A percentile compares a stretch with the other conserved stretches of the same genome.
Conservation (phyloP, 1,140 invertebrate species). For the Pygmarrhopalites habei region DNA sequence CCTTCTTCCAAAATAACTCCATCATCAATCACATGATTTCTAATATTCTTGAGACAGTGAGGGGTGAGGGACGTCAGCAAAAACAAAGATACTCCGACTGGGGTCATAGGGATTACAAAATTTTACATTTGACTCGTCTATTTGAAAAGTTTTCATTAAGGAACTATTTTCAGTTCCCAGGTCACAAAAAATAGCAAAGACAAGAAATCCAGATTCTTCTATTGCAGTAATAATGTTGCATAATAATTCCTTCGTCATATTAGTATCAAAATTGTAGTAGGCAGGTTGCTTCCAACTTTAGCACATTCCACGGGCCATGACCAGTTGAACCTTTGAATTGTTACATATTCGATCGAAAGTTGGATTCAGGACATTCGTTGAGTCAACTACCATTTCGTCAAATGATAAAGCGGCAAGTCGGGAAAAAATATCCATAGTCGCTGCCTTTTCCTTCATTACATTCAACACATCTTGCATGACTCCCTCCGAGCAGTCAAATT, state of each 20-base stretch:
- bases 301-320: constrained; percentile 32
- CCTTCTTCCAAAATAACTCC: constrained; percentile 23
- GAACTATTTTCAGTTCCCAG: constrained; percentile 17
- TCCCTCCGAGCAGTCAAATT: constrained; percentile 2
- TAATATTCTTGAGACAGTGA: constrained; percentile 33
- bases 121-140: constrained; percentile 7
- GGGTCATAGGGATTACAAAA: constrained; percentile 25
- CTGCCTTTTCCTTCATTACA: background rate
- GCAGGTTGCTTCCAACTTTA: constrained; percentile 43
- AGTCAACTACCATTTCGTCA: constrained; percentile 22
- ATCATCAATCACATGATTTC: constrained; percentile 34
- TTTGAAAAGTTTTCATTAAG: constrained; percentile 20
- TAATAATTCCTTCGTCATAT: constrained; percentile 38
- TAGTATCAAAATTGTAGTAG: too few relatives aligned
- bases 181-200: constrained; percentile 30
- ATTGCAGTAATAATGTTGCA: constrained; percentile 24
- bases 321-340: constrained; percentile 23
- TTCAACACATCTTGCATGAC: constrained; percentile 11
- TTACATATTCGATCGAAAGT: background rate
- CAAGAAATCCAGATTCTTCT: constrained; percentile 22
- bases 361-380: background rate
- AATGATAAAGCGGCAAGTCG: constrained; percentile 3
- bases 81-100: constrained; percentile 20
- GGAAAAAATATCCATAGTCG: background rate
- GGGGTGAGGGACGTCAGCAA: constrained; percentile 34